phyloP scores from a whole-genome alignment of 2,888 invertebrate species.

The Hirtodrosophila histrioides region DNA sequence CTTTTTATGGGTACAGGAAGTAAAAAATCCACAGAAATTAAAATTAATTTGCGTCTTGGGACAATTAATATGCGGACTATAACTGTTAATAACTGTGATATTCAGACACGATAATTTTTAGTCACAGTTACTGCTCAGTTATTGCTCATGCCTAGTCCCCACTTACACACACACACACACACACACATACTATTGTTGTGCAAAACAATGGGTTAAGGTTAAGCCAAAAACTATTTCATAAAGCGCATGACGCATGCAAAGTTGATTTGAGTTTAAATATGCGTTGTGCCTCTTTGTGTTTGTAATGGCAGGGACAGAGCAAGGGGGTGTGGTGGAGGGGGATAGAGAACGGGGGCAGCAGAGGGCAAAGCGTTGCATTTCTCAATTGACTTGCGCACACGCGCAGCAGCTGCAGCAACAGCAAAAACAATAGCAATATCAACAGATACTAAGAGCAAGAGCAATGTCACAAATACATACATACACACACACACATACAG shows the following conservation, averaged over 20 bases:
- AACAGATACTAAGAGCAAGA: conserved; percentile 45
- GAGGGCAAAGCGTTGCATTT: conserved; percentile 59
- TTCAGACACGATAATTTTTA: no score
- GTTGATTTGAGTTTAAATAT: conserved; percentile 31
- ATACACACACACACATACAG: conserved; percentile 7
- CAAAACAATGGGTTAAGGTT: conserved; percentile 52
- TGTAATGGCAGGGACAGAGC: background rate
- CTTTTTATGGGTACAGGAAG: no score
- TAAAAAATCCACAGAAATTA: no score
- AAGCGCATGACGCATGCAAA: conserved; percentile 61
- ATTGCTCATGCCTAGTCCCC: no score
- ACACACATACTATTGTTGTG: background rate
- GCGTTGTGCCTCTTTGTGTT: conserved; percentile 27
- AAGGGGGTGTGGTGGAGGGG: background rate
- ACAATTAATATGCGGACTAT: no score
- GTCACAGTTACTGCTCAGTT: no score
- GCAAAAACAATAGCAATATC: background rate
- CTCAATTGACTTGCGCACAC: conserved; percentile 72
- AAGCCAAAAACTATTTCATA: conserved; percentile 50
- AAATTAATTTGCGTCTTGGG: no score
- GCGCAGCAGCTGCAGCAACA: conserved; percentile 39
- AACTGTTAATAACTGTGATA: no score
- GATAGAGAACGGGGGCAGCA: no score
- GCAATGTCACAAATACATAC: conserved; percentile 60
- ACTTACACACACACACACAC: no score